Base-by-base conservation (phyloP, 2,888 invertebrate species). In the Selenia dentaria region DNA sequence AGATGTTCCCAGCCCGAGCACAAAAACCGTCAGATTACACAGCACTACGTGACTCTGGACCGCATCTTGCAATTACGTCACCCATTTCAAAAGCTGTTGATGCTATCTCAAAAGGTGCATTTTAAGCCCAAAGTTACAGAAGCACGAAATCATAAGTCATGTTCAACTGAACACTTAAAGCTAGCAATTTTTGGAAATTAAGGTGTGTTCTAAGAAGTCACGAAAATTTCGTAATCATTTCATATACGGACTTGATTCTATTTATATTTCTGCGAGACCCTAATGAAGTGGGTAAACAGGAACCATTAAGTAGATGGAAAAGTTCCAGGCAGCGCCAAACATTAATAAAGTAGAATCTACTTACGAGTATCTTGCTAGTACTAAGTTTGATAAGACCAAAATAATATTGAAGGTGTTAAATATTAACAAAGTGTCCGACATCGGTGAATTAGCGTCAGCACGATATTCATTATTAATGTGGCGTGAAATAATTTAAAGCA, bases 401-500 rank as follows among this genome's bases (percentile, higher is more conserved):
- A 50, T 40, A 33, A 38, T 25, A 47, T 31, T 45, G 34, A 38
- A 43, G 42, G 34, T 42, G 54, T 65, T 64, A n/a, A n/a, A n/a
- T n/a, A 69, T 67, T 63, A 69, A 62, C 54, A 49, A 55, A 62
- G 53, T 54, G 60, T 59, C 62, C 57, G 62, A 62, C 59, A 64
- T 54, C 52, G 50, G 54, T 55, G 51, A 38, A 37, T 45, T 41
- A 38, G 42, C 49, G 51, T 45, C 59, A 51, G 54, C 74, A 62
- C 74, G 69, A 82, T 84, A 81, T 85, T 79, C 74, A 81, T 79
- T 83, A 83, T 83, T 78, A 80, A 84, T 83, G 77, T 79, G 75
- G 76, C 82, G 78, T 82, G 69, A 84, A 86, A 87, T 85, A 83
- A 82, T 86, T 82, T 79, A 64, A 77, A 83, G 68, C 77, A 74